Evolutionary conservation across 2,113 vertebrate genomes (phyloP).

Genomic region (Heterochromis multidens): DNA sequence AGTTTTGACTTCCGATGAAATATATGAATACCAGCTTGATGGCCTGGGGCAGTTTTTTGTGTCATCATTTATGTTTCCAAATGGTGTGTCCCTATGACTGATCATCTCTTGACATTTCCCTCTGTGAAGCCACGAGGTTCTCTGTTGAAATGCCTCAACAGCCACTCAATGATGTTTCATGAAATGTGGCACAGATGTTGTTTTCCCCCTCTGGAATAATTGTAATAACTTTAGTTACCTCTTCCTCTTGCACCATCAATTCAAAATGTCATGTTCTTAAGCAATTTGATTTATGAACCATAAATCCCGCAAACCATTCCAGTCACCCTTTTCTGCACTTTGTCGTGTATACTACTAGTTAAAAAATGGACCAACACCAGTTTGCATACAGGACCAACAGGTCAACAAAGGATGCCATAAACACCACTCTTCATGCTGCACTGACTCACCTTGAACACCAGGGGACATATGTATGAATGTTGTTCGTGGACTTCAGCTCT

Average conservation of each 20-base stretch:
- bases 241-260: background rate
- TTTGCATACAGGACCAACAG: background rate
- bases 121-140: background rate
- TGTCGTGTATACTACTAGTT: background rate
- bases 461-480: background rate
- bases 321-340: background rate
- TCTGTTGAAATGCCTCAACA: background rate
- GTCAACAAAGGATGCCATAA: background rate
- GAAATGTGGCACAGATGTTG: background rate
- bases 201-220: background rate
- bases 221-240: background rate
- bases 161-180: background rate
- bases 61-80: background rate
- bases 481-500: background rate
- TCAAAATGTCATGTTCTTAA: background rate
- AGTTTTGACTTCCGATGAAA: background rate
- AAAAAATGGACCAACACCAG: background rate
- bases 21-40: background rate
- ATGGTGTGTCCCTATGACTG: background rate
- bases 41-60: background rate
- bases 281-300: background rate
- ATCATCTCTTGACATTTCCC: background rate
- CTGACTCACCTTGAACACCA: background rate
- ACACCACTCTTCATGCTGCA: background rate
- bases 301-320: background rate